Evolutionary conservation across 1,140 invertebrate genomes (phyloP), one percentile per base, ranked within the genome.

Genomic region (Hestina assimilis): DNA sequence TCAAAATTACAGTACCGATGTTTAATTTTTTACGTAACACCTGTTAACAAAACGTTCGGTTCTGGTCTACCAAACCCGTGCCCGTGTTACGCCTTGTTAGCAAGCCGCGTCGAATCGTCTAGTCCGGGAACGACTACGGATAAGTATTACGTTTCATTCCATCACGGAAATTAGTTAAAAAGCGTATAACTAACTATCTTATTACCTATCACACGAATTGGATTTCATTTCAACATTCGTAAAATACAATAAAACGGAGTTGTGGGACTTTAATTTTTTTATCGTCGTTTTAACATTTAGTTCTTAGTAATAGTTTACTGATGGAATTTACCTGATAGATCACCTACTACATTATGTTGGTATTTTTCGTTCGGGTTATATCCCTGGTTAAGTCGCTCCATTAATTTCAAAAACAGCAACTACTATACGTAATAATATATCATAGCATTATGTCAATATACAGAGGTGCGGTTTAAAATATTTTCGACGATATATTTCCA

Each of bases 121-220:
- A 14, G 31, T 29, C 40, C 50, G 40, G 63, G 41, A 33, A 51
- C 15, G 24, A 24, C 26, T 1, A 20, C 45, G 43, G 51, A 53
- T 47, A 38, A 40, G 31, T n/a, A 63, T 70, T 66, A 59, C 64
- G 64, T 63, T 61, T 51, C 50, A 50, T 61, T 63, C 61, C 61
- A 58, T 65, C 63, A 63, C 72, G 63, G 63, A 71, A 67, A 60
- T 69, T 54, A 35, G 60, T 43, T 54, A 60, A 68, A 56, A 66
- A 54, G 59, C 72, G 66, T 76, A 63, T 78, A 78, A 80, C 78
- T 78, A 78, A 80, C 78, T 69, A 69, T 57, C 60, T 69, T 74
- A 72, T 74, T 58, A 70, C 53, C 46, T 53, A 33, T 66, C 57
- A 28, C 38, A 23, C 4, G 4, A 20, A 9, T 38, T 17, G n/a